Percentiles rank a stretch among this genome's conserved stretches.
phyloP scores from a whole-genome alignment of 2,888 invertebrate genomes.

The Margaritifera margaritifera region DNA sequence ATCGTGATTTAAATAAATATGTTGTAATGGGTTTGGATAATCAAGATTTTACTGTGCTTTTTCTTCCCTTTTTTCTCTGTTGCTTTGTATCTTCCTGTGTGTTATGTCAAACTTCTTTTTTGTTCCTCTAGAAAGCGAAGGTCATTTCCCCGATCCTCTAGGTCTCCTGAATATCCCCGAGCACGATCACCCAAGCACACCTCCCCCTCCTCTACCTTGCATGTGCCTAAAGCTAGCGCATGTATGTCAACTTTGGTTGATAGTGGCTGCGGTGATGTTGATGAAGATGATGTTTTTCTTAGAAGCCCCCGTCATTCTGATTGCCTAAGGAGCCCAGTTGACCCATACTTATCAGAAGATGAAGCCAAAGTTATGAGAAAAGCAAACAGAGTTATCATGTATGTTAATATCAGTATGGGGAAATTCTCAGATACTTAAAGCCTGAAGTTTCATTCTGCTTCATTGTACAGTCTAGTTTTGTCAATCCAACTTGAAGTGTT shows the following conservation, averaged over 20 bases:
- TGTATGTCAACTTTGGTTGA: background rate
- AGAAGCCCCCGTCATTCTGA: constrained; percentile 36
- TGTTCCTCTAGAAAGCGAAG: too few relatives aligned
- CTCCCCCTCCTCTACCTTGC: constrained; percentile 29
- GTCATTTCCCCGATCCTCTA: too few relatives aligned
- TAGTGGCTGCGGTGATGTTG: constrained; percentile 10
- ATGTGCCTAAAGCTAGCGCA: constrained; percentile 14
- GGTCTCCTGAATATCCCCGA: constrained; percentile 5
- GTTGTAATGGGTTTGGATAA: too few relatives aligned
- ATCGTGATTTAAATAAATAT: too few relatives aligned
- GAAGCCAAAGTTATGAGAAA: constrained; percentile 65
- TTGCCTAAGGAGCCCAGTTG: constrained; percentile 41
- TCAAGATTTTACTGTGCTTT: too few relatives aligned
- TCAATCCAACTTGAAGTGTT: too few relatives aligned
- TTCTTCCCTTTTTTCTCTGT: too few relatives aligned
- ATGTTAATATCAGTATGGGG: constrained; percentile 35
- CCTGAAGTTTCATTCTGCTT: too few relatives aligned
- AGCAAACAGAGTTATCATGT: constrained; percentile 64
- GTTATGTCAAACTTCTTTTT: too few relatives aligned
- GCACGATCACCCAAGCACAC: constrained; percentile 23
- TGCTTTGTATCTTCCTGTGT: too few relatives aligned
- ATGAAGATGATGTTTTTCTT: constrained; percentile 36
- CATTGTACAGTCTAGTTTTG: too few relatives aligned
- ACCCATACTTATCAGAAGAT: constrained; percentile 49
- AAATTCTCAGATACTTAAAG: too few relatives aligned